A percentile compares a stretch with the other conserved stretches of the same genome.
Conservation (phyloP, 2,113 vertebrate genomes). For the Paradoxurus hermaphroditus region DNA sequence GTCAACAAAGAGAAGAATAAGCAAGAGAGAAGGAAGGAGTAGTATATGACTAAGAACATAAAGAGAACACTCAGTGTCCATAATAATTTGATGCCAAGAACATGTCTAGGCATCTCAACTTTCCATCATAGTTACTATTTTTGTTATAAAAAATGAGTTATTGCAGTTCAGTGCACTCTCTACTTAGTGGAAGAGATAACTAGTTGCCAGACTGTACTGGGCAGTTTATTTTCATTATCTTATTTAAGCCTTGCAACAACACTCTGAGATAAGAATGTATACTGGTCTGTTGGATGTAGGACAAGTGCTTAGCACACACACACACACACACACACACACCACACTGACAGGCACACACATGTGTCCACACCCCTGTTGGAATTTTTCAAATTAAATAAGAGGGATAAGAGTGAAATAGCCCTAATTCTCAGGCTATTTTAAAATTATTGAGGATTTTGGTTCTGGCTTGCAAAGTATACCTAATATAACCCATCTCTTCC, state of each 20-base stretch:
- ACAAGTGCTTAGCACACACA: background rate
- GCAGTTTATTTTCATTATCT: background rate
- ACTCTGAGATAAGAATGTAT: slow-evolving; percentile 12
- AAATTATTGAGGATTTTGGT: background rate
- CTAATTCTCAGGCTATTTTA: background rate
- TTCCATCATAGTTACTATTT: background rate
- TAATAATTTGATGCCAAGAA: slow-evolving; percentile 13
- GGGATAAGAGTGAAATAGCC: background rate
- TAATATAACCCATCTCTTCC: background rate
- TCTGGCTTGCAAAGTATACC: background rate
- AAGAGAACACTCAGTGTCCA: background rate
- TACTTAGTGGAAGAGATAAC: background rate
- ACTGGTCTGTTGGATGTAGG: background rate
- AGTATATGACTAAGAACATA: slow-evolving; percentile 35
- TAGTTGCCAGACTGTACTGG: background rate
- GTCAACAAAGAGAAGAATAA: slow-evolving; percentile 6
- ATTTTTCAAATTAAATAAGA: background rate
- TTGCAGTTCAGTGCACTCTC: background rate
- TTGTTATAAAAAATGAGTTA: background rate
- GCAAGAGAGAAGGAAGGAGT: slow-evolving; percentile 16
- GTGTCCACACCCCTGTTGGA: background rate
- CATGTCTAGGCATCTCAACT: background rate
- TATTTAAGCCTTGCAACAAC: slow-evolving; percentile 11
- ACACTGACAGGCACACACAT: background rate
- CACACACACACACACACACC: background rate